phyloP scores from a whole-genome alignment of 2,888 invertebrate genomes.

The Cistogaster globosa region DNA sequence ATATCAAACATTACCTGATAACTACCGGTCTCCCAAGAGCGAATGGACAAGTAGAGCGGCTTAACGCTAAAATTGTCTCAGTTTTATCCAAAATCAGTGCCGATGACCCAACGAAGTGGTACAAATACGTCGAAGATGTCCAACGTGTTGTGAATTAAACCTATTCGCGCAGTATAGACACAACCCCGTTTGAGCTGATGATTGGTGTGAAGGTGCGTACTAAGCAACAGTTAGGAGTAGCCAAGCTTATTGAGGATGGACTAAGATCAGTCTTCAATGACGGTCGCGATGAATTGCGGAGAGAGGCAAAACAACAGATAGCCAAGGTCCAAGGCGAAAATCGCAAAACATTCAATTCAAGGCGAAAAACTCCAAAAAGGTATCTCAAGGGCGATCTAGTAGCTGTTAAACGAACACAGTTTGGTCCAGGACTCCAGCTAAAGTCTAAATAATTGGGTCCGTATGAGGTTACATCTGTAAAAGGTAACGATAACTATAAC shows the following conservation, averaged over 20 bases:
- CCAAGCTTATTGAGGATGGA: not conserved
- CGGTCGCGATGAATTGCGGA: no score
- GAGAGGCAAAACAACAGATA: no score
- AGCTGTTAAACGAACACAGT: no score
- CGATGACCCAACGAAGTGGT: slow-evolving; percentile 40
- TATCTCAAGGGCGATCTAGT: no score
- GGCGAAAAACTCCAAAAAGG: no score
- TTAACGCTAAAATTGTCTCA: slow-evolving; percentile 38
- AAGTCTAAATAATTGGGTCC: no score
- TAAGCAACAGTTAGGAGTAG: not conserved
- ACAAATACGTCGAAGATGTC: slow-evolving; percentile 24
- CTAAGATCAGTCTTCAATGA: no score
- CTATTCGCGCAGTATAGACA: not conserved
- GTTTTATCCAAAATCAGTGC: slow-evolving; percentile 58
- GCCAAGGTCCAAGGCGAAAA: no score
- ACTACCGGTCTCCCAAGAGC: slow-evolving; percentile 51
- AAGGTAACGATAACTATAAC: no score
- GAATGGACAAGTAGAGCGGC: slow-evolving; percentile 57
- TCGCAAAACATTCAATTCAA: no score
- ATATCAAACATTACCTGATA: slow-evolving; percentile 71
- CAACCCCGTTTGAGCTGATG: not conserved
- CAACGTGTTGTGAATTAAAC: slow-evolving; percentile 36
- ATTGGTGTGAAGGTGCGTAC: not conserved
- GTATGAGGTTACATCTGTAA: no score
- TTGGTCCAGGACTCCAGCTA: no score